Percentiles rank a stretch among this genome's conserved stretches.
Conservation (phyloP, 2,888 invertebrate species). For the Heliconius erato region DNA sequence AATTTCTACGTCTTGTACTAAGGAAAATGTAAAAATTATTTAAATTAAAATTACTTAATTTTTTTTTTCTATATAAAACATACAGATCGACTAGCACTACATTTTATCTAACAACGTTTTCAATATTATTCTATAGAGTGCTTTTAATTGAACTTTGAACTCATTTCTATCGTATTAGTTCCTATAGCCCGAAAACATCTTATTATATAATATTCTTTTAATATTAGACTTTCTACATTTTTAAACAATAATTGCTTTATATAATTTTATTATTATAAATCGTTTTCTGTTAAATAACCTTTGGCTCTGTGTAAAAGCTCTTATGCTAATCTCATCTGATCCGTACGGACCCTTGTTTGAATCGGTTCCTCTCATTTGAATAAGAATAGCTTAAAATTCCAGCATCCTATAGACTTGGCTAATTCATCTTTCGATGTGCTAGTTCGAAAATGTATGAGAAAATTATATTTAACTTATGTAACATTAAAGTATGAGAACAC, state of each 20-base stretch:
- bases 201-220: too few relatives aligned
- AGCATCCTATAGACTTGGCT: constrained; percentile 59
- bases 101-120: too few relatives aligned
- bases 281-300: constrained; percentile 47
- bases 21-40: too few relatives aligned
- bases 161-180: too few relatives aligned
- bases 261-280: constrained; percentile 10
- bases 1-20: neutral
- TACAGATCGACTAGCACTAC: too few relatives aligned
- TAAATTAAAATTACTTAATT: too few relatives aligned
- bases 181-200: too few relatives aligned
- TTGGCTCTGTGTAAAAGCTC: constrained; percentile 52
- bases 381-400: constrained; percentile 75
- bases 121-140: neutral
- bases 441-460: neutral
- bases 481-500: too few relatives aligned
- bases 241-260: neutral
- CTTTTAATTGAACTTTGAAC: neutral
- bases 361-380: constrained; percentile 81
- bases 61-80: too few relatives aligned
- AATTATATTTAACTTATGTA: neutral
- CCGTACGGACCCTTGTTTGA: constrained; percentile 64
- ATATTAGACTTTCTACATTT: neutral
- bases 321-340: constrained; percentile 55
- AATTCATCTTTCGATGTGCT: constrained; percentile 57